Evolutionary conservation across 2,113 vertebrate genomes (phyloP).

Genomic region (Syngnathoides biaculeatus): DNA sequence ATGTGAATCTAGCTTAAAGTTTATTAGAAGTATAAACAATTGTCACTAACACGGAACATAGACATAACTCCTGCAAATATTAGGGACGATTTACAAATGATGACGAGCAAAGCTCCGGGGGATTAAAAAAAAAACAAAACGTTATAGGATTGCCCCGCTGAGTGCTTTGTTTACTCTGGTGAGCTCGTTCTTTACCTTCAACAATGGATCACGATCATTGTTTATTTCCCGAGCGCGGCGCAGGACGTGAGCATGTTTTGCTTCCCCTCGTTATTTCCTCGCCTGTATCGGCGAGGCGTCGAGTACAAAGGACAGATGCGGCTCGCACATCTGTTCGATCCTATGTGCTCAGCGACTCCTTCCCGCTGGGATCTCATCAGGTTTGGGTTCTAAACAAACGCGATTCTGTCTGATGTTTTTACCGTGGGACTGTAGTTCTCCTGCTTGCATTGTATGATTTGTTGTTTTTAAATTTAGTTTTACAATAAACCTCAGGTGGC

Average conservation of each 20-base stretch:
- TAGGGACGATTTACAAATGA: neutral
- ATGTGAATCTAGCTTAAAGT: no score
- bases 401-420: neutral
- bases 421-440: no score
- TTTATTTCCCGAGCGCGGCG: slow-evolving; percentile 32
- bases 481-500: no score
- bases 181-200: slow-evolving; percentile 24
- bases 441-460: no score
- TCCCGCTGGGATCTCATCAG: neutral
- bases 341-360: slow-evolving; percentile 1
- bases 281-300: slow-evolving; percentile 13
- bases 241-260: slow-evolving; percentile 39
- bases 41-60: neutral
- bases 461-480: no score
- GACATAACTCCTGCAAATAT: neutral
- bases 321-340: slow-evolving; percentile 29
- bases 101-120: neutral
- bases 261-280: slow-evolving; percentile 38
- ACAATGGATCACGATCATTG: slow-evolving; percentile 41
- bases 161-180: slow-evolving; percentile 16
- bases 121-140: no score
- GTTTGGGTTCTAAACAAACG: neutral
- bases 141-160: neutral
- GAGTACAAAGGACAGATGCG: slow-evolving; percentile 10
- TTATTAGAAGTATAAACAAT: neutral